Percentiles rank a stretch among this genome's conserved stretches.
phyloP scores from a whole-genome alignment of 1,140 invertebrate species.

The Sipha flava region DNA sequence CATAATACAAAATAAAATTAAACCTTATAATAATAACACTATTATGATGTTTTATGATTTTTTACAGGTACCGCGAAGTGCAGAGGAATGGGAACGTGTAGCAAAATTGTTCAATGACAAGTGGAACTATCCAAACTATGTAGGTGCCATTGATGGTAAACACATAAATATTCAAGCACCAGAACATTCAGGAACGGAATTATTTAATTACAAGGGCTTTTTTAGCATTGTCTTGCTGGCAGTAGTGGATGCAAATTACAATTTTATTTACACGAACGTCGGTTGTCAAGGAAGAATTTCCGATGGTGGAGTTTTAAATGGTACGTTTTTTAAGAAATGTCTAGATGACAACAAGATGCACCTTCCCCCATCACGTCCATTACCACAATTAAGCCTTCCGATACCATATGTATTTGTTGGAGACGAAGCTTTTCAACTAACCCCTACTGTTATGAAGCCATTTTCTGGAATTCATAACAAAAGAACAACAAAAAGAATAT shows the following conservation, averaged over 20 bases:
- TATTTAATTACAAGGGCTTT: slow-evolving; percentile 34
- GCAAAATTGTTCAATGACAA: neutral
- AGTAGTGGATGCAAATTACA: slow-evolving; percentile 37
- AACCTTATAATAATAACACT: too few relatives aligned
- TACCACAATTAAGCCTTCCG: slow-evolving; percentile 36
- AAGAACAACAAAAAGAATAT: slow-evolving; percentile 39
- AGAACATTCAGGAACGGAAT: slow-evolving; percentile 38
- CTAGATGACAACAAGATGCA: slow-evolving; percentile 40
- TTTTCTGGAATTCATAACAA: neutral
- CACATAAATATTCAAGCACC: slow-evolving; percentile 42
- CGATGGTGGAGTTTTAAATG: slow-evolving; percentile 42
- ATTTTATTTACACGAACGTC: slow-evolving; percentile 36
- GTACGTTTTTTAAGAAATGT: slow-evolving; percentile 39
- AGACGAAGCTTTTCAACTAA: slow-evolving; percentile 14
- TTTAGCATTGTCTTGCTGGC: slow-evolving; percentile 37
- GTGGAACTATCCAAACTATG: slow-evolving; percentile 40
- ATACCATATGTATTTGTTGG: slow-evolving; percentile 16
- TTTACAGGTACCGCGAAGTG: too few relatives aligned
- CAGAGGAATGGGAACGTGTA: neutral
- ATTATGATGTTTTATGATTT: too few relatives aligned
- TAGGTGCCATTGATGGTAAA: too few relatives aligned
- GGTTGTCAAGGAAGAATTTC: slow-evolving; percentile 38
- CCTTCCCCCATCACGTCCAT: slow-evolving; percentile 38
- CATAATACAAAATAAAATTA: too few relatives aligned
- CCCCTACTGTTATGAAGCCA: neutral